A percentile compares a stretch with the other conserved stretches of the same genome.
These are phyloP conservation scores for Notothenia coriiceps DNA, from an alignment of 2,113 vertebrate species.

Conservation along the genomic window DNA sequence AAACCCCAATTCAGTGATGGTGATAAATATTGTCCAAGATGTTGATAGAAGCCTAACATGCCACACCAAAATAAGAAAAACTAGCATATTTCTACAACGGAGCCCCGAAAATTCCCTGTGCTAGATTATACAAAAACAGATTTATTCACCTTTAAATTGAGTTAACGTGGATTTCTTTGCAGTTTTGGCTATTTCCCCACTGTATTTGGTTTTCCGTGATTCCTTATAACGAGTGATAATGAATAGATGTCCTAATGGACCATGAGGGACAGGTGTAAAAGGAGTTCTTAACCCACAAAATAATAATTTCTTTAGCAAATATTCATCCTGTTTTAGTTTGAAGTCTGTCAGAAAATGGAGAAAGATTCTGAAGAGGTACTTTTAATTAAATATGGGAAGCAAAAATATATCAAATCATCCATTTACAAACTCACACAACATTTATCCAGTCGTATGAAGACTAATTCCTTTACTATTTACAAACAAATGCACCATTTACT, in stretches of 20 bases:
- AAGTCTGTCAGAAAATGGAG: too few species aligned
- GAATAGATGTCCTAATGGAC: conserved; percentile 16
- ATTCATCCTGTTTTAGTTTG: too few species aligned
- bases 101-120: conserved; percentile 27
- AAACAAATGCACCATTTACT: too few species aligned
- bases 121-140: conserved; percentile 46
- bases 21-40: conserved; percentile 41
- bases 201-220: conserved; percentile 50
- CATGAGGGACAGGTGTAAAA: not conserved
- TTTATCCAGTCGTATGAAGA: too few species aligned
- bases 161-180: conserved; percentile 17
- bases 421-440: too few species aligned
- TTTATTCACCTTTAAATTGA: conserved; percentile 30
- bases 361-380: too few species aligned
- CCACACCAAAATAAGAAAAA: conserved; percentile 37
- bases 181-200: conserved; percentile 32
- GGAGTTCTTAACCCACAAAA: too few species aligned
- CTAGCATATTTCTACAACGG: conserved; percentile 43
- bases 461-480: not conserved
- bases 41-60: conserved; percentile 45
- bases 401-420: too few species aligned
- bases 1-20: conserved; percentile 40
- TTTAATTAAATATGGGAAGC: too few species aligned
- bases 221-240: conserved; percentile 18
- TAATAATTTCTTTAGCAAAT: too few species aligned